These are phyloP conservation scores for Forbesichthys papilliferus DNA, from an alignment of 2,113 vertebrate genomes.

Conservation along the genomic window DNA sequence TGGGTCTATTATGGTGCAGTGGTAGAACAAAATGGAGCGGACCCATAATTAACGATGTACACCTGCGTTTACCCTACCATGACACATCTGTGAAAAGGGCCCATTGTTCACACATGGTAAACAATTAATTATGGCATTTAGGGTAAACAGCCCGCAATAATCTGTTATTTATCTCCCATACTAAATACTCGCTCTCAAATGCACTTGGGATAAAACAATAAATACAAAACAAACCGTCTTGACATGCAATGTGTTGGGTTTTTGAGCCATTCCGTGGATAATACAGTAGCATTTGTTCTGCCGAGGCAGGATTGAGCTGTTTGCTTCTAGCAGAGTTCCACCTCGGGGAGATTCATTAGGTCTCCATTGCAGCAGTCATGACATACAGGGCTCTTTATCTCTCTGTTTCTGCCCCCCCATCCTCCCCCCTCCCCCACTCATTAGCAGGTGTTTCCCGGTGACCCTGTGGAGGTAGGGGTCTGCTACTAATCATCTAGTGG, in stretches of 20 bases:
- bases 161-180: too few relatives aligned
- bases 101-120: too few relatives aligned
- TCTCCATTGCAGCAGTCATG: slow-evolving; percentile 20
- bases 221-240: background rate
- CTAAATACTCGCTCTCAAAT: too few relatives aligned
- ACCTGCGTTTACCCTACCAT: too few relatives aligned
- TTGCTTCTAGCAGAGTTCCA: slow-evolving; percentile 26
- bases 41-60: too few relatives aligned
- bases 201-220: too few relatives aligned
- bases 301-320: slow-evolving; percentile 15
- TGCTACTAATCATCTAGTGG: slow-evolving; percentile 42
- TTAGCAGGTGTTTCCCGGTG: slow-evolving; percentile 48
- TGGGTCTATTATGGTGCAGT: too few relatives aligned
- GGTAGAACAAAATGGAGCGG: too few relatives aligned
- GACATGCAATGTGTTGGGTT: background rate
- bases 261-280: background rate
- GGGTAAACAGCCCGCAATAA: too few relatives aligned
- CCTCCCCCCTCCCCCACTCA: slow-evolving; percentile 38
- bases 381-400: slow-evolving; percentile 41
- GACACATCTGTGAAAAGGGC: too few relatives aligned
- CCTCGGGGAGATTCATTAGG: slow-evolving; percentile 37
- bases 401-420: slow-evolving; percentile 11
- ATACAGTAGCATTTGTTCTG: background rate
- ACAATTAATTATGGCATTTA: too few relatives aligned
- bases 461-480: slow-evolving; percentile 38